Percentiles rank a stretch among this genome's conserved stretches.
Evolutionary conservation across 2,113 vertebrate genomes (phyloP).

Genomic region (Rhagologus leucostigma): DNA sequence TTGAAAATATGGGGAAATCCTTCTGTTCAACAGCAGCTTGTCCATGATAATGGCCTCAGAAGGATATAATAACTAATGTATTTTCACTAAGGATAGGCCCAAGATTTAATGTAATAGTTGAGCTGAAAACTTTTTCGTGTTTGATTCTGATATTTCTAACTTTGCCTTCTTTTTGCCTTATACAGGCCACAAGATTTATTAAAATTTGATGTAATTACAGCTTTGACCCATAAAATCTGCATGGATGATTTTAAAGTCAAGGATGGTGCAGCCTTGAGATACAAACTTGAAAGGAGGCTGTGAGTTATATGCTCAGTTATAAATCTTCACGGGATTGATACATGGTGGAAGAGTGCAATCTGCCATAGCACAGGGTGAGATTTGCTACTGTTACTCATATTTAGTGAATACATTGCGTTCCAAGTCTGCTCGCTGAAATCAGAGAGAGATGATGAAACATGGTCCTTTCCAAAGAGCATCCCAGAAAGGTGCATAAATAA

Average conservation of each 20-base stretch:
- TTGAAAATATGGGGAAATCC: neutral
- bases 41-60: neutral
- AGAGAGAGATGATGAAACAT: neutral
- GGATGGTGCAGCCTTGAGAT: neutral
- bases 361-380: neutral
- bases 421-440: neutral
- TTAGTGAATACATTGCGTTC: neutral
- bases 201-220: neutral
- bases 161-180: neutral
- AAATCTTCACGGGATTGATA: neutral
- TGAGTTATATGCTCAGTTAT: neutral
- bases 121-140: neutral
- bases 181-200: neutral
- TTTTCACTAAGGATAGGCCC: neutral
- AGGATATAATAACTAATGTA: neutral
- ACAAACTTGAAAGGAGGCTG: neutral
- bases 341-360: neutral
- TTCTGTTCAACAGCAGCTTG: neutral
- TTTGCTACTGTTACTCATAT: neutral
- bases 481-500: neutral
- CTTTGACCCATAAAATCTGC: neutral
- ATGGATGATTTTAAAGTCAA: neutral
- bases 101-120: neutral
- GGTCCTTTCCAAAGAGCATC: neutral
- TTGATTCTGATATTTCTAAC: neutral